Evolutionary conservation across 2,797 vertebrate genomes (phyloP).

Genomic region (Karalla daura): DNA sequence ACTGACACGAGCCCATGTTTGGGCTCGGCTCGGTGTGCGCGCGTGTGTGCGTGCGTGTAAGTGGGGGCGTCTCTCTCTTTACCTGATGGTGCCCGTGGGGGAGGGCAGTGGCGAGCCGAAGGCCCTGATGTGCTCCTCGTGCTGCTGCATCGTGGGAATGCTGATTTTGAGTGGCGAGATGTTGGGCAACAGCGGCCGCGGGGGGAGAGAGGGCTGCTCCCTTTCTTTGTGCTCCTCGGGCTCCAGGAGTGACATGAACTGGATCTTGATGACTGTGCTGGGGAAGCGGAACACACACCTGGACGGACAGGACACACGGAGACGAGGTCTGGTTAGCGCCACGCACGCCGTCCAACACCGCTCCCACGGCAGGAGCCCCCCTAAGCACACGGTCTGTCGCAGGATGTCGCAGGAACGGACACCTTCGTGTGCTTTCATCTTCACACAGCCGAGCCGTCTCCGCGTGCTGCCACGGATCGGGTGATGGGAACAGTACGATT

Average conservation of each 20-base stretch:
- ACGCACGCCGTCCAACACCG: no score
- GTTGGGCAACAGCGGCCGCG: constrained; percentile 91
- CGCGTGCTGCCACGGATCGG: no score
- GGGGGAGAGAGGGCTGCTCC: constrained; percentile 85
- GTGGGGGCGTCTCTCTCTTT: no score
- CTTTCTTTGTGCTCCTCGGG: constrained; percentile 86
- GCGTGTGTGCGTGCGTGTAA: no score
- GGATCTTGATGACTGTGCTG: constrained; percentile 97
- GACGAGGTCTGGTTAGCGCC: constrained; percentile 6
- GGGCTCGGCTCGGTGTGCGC: neutral
- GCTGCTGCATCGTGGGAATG: constrained; percentile 88
- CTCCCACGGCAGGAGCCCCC: no score
- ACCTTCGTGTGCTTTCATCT: no score
- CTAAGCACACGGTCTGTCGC: no score
- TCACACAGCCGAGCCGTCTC: no score
- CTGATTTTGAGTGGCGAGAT: constrained; percentile 98
- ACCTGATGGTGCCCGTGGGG: constrained; percentile 98
- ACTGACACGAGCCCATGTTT: no score
- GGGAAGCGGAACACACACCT: constrained; percentile 98
- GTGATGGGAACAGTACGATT: no score
- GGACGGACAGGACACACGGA: no score
- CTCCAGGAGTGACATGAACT: constrained; percentile 91
- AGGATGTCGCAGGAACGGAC: no score
- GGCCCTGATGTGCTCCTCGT: constrained; percentile 92
- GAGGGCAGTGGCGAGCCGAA: constrained; percentile 94